Evolutionary conservation across 1,140 invertebrate species (phyloP).

Genomic region (Solenopsis fugax): DNA sequence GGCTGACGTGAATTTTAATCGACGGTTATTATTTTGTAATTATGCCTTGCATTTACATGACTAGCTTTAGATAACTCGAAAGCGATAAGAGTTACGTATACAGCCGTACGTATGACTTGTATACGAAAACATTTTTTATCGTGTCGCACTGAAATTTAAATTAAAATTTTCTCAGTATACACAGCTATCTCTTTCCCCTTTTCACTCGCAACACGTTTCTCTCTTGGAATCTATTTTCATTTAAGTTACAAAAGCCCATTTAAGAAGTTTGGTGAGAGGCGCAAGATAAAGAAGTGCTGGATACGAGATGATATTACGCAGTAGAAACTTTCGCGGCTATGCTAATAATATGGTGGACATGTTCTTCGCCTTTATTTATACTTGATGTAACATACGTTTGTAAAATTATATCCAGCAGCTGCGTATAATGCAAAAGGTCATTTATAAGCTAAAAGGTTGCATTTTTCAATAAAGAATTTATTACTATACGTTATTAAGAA

Average conservation of each 20-base stretch:
- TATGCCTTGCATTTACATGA: background rate
- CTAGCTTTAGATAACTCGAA: conserved; percentile 7
- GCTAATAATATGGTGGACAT: conserved; percentile 70
- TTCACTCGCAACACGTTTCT: background rate
- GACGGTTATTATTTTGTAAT: conserved; percentile 36
- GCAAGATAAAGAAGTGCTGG: conserved; percentile 68
- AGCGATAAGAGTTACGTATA: conserved; percentile 3
- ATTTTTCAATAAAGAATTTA: conserved; percentile 7
- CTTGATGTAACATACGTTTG: conserved; percentile 38
- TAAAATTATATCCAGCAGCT: conserved; percentile 39
- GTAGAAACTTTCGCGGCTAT: conserved; percentile 67
- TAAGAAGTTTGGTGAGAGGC: conserved; percentile 66
- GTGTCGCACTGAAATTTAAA: background rate
- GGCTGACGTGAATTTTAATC: conserved; percentile 42
- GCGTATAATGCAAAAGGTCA: conserved; percentile 46
- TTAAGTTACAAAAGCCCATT: conserved; percentile 72
- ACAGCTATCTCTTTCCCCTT: background rate
- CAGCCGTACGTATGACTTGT: background rate
- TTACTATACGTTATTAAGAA: background rate
- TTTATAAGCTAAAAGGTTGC: background rate
- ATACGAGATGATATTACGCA: conserved; percentile 71
- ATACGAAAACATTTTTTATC: conserved; percentile 39
- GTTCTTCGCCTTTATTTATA: conserved; percentile 29
- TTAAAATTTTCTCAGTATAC: conserved; percentile 3
- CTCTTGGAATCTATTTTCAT: conserved; percentile 70